These are phyloP conservation scores for Ivindomyrus marchei DNA, from an alignment of 2,113 vertebrate genomes.

Conservation along the genomic window DNA sequence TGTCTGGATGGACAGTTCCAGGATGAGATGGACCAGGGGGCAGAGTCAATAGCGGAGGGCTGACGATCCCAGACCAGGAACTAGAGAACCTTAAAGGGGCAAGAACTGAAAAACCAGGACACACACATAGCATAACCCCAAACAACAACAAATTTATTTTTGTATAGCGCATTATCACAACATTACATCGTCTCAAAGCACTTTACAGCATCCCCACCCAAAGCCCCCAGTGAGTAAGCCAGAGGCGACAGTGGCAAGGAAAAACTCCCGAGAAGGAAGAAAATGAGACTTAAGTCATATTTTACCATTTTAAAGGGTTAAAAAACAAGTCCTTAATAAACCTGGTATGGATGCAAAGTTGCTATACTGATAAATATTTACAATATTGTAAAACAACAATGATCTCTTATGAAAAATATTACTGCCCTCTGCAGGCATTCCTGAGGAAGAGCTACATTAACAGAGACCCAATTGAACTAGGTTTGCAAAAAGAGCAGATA, in stretches of 20 bases:
- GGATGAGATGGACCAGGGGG: neutral
- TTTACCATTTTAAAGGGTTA: neutral
- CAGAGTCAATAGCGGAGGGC: neutral
- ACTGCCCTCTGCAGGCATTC: slow-evolving; percentile 20
- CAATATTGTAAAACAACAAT: neutral
- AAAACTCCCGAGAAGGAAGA: too few relatives aligned
- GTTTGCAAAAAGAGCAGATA: neutral
- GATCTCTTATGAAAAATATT: neutral
- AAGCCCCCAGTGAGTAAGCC: too few relatives aligned
- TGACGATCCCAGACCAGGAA: neutral
- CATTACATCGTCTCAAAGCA: too few relatives aligned
- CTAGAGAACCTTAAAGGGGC: neutral
- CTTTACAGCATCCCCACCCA: too few relatives aligned
- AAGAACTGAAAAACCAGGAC: neutral
- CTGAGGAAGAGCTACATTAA: neutral
- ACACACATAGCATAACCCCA: neutral
- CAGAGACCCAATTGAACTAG: neutral
- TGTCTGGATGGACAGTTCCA: neutral
- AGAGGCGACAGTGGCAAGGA: too few relatives aligned
- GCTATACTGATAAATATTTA: neutral
- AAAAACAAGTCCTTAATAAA: neutral
- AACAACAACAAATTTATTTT: neutral
- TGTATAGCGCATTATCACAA: too few relatives aligned
- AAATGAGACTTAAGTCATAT: neutral
- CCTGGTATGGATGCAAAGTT: neutral